phyloP scores from a whole-genome alignment of 1,140 invertebrate species.

The Pararge aegeria region DNA sequence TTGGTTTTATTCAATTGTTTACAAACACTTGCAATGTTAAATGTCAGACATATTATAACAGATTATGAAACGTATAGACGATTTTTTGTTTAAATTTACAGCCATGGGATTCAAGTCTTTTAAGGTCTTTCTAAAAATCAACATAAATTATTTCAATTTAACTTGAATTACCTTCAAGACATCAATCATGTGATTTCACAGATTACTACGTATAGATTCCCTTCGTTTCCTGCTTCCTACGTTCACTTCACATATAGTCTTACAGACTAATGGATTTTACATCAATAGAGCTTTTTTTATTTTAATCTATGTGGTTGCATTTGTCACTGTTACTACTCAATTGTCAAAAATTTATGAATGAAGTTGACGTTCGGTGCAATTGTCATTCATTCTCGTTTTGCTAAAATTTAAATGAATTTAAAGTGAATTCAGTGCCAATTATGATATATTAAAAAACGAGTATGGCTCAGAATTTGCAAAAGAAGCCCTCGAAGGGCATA shows the following conservation, averaged over 20 bases:
- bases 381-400: conserved; percentile 13
- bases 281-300: too few species aligned
- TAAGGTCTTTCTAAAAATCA: too few species aligned
- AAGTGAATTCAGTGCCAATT: conserved; percentile 16
- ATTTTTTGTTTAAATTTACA: too few species aligned
- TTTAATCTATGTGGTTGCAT: neutral
- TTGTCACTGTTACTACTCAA: too few species aligned
- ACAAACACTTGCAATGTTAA: neutral
- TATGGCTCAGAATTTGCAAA: conserved; percentile 80
- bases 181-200: too few species aligned
- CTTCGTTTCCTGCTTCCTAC: too few species aligned
- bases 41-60: neutral
- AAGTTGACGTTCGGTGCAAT: conserved; percentile 8
- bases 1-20: neutral
- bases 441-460: conserved; percentile 43
- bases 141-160: too few species aligned
- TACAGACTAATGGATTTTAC: too few species aligned
- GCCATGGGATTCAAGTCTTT: too few species aligned
- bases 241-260: too few species aligned
- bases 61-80: neutral
- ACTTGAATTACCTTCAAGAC: too few species aligned
- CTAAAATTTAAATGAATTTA: conserved; percentile 18
- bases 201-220: too few species aligned
- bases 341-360: conserved; percentile 5
- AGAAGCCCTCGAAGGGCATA: conserved; percentile 94